phyloP scores from a whole-genome alignment of 2,113 vertebrate species.

The Nymphicus hollandicus region DNA sequence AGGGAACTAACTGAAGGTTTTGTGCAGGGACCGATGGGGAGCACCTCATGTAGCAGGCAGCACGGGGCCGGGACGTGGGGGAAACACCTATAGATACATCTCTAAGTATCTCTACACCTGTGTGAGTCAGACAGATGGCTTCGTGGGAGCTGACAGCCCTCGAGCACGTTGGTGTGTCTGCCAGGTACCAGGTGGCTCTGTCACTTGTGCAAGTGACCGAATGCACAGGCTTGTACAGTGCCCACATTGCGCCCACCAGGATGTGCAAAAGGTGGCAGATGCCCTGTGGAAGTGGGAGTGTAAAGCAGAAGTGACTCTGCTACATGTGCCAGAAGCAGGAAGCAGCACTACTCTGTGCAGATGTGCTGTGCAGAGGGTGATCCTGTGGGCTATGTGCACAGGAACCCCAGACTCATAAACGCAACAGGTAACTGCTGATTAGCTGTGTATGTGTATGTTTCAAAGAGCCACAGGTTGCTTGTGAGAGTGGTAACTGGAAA shows the following conservation, averaged over 20 bases:
- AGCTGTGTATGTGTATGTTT: rapidly evolving
- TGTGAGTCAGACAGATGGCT: background rate
- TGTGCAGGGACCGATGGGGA: background rate
- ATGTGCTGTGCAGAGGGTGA: rapidly evolving
- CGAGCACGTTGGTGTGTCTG: background rate
- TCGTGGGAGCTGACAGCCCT: background rate
- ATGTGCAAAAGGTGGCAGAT: background rate
- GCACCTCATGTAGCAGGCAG: background rate
- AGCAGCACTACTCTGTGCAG: background rate
- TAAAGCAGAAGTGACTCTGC: background rate
- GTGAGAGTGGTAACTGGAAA: background rate
- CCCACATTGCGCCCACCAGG: background rate
- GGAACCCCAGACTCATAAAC: background rate
- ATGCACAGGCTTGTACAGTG: background rate
- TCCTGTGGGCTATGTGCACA: background rate
- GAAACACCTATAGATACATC: background rate
- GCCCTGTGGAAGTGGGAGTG: background rate
- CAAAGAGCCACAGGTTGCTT: background rate
- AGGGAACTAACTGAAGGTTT: background rate
- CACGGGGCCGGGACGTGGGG: rapidly evolving
- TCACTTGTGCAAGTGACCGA: background rate
- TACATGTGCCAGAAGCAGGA: background rate
- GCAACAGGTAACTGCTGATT: background rate
- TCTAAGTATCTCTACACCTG: background rate
- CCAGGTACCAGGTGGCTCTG: background rate